These are phyloP conservation scores for Plusia festucae DNA, from an alignment of 2,888 invertebrate genomes.

Conservation along the genomic window DNA sequence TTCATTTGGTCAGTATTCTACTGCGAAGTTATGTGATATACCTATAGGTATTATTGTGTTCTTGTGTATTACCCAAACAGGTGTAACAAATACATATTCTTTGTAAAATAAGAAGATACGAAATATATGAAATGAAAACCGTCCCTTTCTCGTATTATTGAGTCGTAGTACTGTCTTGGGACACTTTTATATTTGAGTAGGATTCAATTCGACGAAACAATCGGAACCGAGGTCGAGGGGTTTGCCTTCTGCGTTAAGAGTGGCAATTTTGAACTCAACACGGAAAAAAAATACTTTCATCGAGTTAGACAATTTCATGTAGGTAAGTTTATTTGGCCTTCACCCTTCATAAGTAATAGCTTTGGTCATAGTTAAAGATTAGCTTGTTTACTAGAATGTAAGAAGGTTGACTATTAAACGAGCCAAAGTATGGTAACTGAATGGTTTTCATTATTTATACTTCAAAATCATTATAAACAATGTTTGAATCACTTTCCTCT, in stretches of 20 bases:
- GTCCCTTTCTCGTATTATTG: slow-evolving; percentile 2
- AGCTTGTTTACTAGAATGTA: no score
- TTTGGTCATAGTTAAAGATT: no score
- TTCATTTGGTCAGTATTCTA: no score
- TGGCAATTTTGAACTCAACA: background rate
- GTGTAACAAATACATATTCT: background rate
- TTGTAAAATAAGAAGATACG: background rate
- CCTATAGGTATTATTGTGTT: background rate
- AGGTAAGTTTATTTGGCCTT: background rate
- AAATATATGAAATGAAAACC: background rate
- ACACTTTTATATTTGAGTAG: slow-evolving; percentile 1
- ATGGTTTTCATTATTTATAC: background rate
- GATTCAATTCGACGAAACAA: slow-evolving; percentile 1
- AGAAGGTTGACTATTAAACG: background rate
- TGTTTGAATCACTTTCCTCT: background rate
- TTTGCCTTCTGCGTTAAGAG: background rate
- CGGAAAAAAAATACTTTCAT: background rate
- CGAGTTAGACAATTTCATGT: background rate
- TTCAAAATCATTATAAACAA: background rate
- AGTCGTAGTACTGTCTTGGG: slow-evolving; percentile 1
- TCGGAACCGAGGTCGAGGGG: background rate
- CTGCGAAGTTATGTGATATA: no score
- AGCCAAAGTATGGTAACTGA: background rate
- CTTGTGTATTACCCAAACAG: background rate
- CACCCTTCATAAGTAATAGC: background rate